Evolutionary conservation across 2,888 invertebrate genomes (phyloP).

Genomic region (Plebejus argus): DNA sequence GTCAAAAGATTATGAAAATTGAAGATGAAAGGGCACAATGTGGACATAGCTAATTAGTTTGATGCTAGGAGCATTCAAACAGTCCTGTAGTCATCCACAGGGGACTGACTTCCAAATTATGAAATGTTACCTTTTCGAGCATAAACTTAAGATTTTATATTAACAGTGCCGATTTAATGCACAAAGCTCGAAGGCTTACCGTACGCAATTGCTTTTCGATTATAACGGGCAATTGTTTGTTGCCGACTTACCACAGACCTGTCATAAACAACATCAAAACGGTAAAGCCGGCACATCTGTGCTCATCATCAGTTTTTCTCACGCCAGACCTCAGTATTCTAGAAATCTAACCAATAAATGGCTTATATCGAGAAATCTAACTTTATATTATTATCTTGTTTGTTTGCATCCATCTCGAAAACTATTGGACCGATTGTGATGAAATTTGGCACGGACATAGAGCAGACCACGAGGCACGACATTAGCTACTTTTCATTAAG

Average conservation of each 20-base stretch:
- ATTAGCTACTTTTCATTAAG: neutral
- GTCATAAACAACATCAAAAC: constrained; percentile 13
- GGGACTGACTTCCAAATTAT: no score
- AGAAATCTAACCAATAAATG: neutral
- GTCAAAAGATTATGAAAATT: no score
- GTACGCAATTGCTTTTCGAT: constrained; percentile 16
- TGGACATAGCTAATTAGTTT: no score
- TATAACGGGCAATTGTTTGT: constrained; percentile 18
- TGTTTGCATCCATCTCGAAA: neutral
- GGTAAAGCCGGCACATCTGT: constrained; percentile 9
- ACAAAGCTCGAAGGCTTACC: constrained; percentile 1
- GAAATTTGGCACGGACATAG: neutral
- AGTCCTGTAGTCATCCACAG: no score
- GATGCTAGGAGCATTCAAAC: neutral
- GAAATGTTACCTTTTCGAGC: neutral
- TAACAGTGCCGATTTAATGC: neutral
- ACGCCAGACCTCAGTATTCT: neutral
- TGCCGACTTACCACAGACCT: neutral
- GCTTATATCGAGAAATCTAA: neutral
- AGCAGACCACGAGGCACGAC: neutral
- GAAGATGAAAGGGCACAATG: no score
- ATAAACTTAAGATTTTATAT: neutral
- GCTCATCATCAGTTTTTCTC: neutral
- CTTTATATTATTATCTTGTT: neutral
- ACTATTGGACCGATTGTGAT: neutral